phyloP scores from a whole-genome alignment of 2,113 vertebrate genomes.

The Delphinapterus leucas region DNA sequence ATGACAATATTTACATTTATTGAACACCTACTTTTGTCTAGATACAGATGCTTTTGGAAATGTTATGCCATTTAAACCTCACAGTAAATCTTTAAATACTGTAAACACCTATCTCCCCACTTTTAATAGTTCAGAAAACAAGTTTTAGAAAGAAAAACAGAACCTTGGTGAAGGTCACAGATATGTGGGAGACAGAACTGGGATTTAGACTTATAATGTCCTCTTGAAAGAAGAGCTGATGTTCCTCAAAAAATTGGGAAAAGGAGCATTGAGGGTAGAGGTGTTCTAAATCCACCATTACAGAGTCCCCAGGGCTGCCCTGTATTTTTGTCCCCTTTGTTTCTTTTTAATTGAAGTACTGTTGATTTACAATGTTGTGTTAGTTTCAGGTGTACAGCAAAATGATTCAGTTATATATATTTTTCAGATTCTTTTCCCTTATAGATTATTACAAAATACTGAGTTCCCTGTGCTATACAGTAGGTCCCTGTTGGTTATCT shows the following conservation, averaged over 20 bases:
- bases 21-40: background rate
- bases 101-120: background rate
- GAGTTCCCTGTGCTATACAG: too few relatives aligned
- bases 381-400: too few relatives aligned
- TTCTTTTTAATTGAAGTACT: too few relatives aligned
- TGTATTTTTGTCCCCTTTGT: background rate
- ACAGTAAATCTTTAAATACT: background rate
- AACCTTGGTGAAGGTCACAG: background rate
- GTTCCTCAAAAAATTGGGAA: background rate
- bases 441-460: too few relatives aligned
- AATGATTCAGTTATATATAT: too few relatives aligned
- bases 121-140: background rate
- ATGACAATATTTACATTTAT: background rate
- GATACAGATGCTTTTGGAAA: background rate
- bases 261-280: background rate
- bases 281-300: background rate
- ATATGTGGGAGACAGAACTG: background rate
- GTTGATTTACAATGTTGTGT: too few relatives aligned
- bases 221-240: background rate
- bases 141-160: background rate
- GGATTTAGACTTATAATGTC: background rate
- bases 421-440: too few relatives aligned
- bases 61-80: background rate
- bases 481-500: too few relatives aligned
- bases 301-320: accelerated